phyloP scores from a whole-genome alignment of 2,113 vertebrate species.

The Glaucomys volans region DNA sequence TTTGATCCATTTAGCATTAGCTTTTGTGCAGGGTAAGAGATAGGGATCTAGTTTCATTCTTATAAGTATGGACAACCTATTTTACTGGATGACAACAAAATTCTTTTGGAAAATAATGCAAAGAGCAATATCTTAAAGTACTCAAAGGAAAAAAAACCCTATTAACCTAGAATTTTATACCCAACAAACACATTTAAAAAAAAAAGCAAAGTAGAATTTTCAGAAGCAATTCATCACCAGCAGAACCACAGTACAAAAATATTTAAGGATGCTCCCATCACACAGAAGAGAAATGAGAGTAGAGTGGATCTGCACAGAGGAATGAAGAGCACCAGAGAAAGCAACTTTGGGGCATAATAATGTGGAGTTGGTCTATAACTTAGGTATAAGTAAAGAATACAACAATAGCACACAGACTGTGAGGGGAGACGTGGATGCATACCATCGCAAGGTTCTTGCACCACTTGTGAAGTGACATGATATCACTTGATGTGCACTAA shows the following conservation, averaged over 20 bases:
- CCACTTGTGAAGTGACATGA: not conserved
- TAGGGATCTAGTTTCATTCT: too few relatives aligned
- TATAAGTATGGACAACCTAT: too few relatives aligned
- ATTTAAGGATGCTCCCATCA: not conserved
- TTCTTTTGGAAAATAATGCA: not conserved
- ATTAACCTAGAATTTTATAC: not conserved
- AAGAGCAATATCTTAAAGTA: not conserved
- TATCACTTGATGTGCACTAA: not conserved
- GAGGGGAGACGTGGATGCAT: not conserved
- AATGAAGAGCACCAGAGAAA: not conserved
- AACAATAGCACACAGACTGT: not conserved
- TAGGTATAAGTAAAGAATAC: not conserved
- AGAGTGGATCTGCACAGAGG: not conserved
- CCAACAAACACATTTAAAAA: not conserved
- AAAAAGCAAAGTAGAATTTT: slow-evolving; percentile 1
- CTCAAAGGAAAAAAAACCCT: not conserved
- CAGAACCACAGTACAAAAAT: not conserved
- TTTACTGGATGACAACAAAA: not conserved
- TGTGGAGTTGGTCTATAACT: not conserved
- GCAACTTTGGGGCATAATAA: not conserved
- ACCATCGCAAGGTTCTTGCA: not conserved
- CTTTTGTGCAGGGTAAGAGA: too few relatives aligned
- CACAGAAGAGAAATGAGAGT: not conserved
- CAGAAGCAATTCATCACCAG: not conserved
- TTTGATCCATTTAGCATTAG: too few relatives aligned